Evolutionary conservation across 2,888 invertebrate species (phyloP), one percentile per base, ranked within the genome.

Genomic region (Camponotus fellah): DNA sequence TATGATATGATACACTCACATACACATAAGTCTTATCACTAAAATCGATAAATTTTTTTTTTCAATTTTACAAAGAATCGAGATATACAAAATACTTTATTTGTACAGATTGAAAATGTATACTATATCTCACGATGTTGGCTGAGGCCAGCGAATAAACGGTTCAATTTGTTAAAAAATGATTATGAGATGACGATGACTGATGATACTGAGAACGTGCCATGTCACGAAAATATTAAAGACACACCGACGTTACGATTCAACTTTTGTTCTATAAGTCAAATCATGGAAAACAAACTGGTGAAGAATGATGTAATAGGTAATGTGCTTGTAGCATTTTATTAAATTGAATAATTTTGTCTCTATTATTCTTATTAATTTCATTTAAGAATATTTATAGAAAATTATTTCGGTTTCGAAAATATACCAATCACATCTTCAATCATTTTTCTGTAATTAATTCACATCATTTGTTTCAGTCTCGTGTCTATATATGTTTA

Each of bases 151-250:
- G 99, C 99, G 0, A 99, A 99, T 95, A 99, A 99, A 93, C 97
- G 98, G 93, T 99, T 96, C 94, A 96, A 96, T 49, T 96, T 95
- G 53, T 95, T 99, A 8, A 98, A 98, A 89, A 99, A 99, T 94
- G 99, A 99, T 93, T 99, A 99, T 92, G 99, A 99, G 95, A 97
- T 99, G 97, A 97, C 98, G 0, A 97, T 99, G 92, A 97, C 96
- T 14, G 95, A 95, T 9, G 98, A 99, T 65, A 97, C 98, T 0
- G 96, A 95, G 91, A 92, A 96, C 1, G 91, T 94, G 14, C 95
- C 95, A 1, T 96, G 96, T 83, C 92, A 92, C 66, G 94, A 95
- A 17, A 89, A 89, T 12, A 93, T 95, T 0, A 93, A 95, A 0
- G 96, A 96, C 2, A 96, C 99, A 91, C 99, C 99, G 1, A 96